Base-by-base conservation (phyloP, 2,888 invertebrate genomes). In the Leuctra nigra region DNA sequence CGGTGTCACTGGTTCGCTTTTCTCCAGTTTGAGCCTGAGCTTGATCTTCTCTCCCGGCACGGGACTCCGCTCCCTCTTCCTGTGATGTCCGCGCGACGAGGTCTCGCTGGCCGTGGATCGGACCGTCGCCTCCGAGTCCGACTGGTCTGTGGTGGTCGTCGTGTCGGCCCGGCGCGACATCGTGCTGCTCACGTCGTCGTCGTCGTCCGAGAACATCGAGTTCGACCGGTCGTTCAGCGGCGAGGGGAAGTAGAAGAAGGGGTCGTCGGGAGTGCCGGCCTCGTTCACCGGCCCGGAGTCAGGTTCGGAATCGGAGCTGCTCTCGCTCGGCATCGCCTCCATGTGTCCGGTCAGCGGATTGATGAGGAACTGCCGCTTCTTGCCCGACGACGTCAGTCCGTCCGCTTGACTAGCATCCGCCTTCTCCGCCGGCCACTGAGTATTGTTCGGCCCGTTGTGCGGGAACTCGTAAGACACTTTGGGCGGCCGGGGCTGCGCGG, bases 311-410 rank as follows among this genome's bases (percentile, higher is more conserved):
- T 84, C 84, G 1, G 82, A 81, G 61, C 78, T 80, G 59, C 82
- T 82, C 61, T 82, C 82, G 64, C 80, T 81, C 24, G 85, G 84
- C 73, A 87, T 86, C 2, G 86, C 83, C 66, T 92, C 92, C 67
- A 93, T 77, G 68, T 90, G 68, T 38, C 91, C 89, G 62, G 93
- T 92, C 61, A 92, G 77, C 1, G 93, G 92, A 76, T 93, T 94
- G 64, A 93, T 91, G 44, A 93, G 82, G 76, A 88, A 89, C 74
- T 88, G 88, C 66, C 83, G 80, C 70, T 80, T 82, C 67, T 84
- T 84, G 59, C 83, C 83, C 24, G 64, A 57, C 7, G 66, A 65
- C 14, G 64, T 67, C 24, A 66, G 62, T 33, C 62, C 66, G 47
- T 65, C 66, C 38, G 64, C 62, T 39, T 64, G 54, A 35, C 60